phyloP scores from a whole-genome alignment of 2,888 invertebrate species.

The Urechis unicinctus region DNA sequence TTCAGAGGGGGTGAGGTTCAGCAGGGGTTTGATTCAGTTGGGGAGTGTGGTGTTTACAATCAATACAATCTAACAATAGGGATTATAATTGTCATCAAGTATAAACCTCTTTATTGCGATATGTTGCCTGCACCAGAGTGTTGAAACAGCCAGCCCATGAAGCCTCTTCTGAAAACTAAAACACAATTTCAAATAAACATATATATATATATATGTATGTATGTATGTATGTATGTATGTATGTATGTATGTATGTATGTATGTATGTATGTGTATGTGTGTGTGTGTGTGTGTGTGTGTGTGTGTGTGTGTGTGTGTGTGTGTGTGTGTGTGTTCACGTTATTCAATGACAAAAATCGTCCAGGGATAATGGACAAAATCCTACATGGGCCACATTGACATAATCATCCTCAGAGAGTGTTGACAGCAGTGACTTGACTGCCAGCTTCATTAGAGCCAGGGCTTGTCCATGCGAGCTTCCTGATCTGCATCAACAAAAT shows the following conservation, averaged over 20 bases:
- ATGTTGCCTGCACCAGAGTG: slow-evolving; percentile 53
- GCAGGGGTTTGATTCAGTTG: too few species aligned
- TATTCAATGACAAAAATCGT: background rate
- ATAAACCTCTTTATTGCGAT: slow-evolving; percentile 52
- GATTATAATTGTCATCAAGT: too few species aligned
- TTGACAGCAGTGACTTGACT: slow-evolving; percentile 52
- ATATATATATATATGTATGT: too few species aligned
- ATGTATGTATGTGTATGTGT: too few species aligned
- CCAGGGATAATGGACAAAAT: background rate
- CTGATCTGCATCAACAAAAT: slow-evolving; percentile 43
- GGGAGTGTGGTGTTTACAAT: too few species aligned
- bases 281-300: too few species aligned
- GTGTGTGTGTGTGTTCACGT: background rate
- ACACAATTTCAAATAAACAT: background rate
- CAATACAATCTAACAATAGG: too few species aligned
- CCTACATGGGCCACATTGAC: slow-evolving; percentile 49
- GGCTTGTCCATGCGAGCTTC: slow-evolving; percentile 54
- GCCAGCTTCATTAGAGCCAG: slow-evolving; percentile 54
- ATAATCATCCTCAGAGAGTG: slow-evolving; percentile 55
- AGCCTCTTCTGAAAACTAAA: slow-evolving; percentile 47
- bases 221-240: too few species aligned
- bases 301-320: background rate
- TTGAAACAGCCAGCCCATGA: slow-evolving; percentile 46
- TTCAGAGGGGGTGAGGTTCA: too few species aligned
- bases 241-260: too few species aligned